These are phyloP conservation scores for Hycleus phaleratus DNA, from an alignment of 1,140 invertebrate genomes.

Conservation along the genomic window DNA sequence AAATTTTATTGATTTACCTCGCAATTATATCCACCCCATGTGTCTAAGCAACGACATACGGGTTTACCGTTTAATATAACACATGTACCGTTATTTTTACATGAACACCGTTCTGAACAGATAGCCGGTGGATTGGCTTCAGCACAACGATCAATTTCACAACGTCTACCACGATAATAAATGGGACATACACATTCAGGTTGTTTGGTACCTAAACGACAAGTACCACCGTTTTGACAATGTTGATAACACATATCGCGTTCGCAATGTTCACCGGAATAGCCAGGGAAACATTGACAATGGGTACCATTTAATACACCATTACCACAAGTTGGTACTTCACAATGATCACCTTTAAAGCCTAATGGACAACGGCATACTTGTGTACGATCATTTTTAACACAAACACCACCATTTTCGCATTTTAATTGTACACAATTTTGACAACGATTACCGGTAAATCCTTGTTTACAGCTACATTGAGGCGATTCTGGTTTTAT, in stretches of 20 bases:
- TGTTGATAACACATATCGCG: slow-evolving; percentile 45
- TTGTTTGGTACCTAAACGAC: slow-evolving; percentile 33
- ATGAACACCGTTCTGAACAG: slow-evolving; percentile 14
- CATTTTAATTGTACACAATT: slow-evolving; percentile 34
- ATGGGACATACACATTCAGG: slow-evolving; percentile 42
- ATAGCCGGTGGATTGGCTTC: slow-evolving; percentile 6
- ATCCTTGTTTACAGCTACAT: slow-evolving; percentile 51
- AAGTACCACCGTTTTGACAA: slow-evolving; percentile 51
- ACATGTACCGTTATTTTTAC: slow-evolving; percentile 29
- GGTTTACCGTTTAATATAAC: slow-evolving; percentile 23
- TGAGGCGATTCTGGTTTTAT: slow-evolving; percentile 36
- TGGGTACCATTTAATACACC: slow-evolving; percentile 20
- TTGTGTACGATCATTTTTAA: slow-evolving; percentile 10
- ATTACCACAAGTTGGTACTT: slow-evolving; percentile 23
- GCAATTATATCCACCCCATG: slow-evolving; percentile 49
- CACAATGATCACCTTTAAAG: slow-evolving; percentile 25
- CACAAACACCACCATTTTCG: slow-evolving; percentile 36
- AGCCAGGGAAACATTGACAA: slow-evolving; percentile 44
- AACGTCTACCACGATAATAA: slow-evolving; percentile 41
- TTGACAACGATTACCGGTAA: slow-evolving; percentile 41
- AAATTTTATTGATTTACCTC: slow-evolving; percentile 1
- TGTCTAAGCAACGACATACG: slow-evolving; percentile 41
- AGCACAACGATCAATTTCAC: slow-evolving; percentile 38
- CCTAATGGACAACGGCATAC: slow-evolving; percentile 32
- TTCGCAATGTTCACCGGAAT: slow-evolving; percentile 51